Percentiles rank a stretch among this genome's conserved stretches.
Conservation (phyloP, 30 jellyfish, hydroid and myxozoan species). For the Nemopilema nomurai region DNA sequence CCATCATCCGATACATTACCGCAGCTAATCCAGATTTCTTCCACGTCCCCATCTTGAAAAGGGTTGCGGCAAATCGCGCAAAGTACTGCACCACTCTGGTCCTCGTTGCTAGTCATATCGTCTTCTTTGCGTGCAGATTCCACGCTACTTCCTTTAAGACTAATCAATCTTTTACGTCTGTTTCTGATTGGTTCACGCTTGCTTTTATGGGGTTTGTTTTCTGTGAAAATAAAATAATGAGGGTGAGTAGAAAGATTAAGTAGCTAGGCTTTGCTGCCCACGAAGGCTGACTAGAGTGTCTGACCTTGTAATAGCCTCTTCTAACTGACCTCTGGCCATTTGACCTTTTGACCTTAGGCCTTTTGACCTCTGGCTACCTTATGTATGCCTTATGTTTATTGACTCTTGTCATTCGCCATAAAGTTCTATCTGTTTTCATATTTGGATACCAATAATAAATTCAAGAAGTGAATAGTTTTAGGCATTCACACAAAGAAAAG, state of each 20-base stretch:
- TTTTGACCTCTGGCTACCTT: no score
- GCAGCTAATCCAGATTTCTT: slow-evolving; percentile 30
- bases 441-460: no score
- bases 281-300: neutral
- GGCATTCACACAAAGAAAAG: neutral
- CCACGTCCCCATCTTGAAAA: neutral
- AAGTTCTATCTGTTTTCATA: no score
- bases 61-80: slow-evolving; percentile 16
- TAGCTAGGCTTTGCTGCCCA: no score
- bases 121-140: neutral
- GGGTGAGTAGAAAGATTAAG: neutral
- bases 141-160: neutral
- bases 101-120: neutral
- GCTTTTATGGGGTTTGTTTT: neutral
- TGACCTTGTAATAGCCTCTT: no score
- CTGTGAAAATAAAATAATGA: neutral
- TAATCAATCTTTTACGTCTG: neutral
- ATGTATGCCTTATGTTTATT: no score
- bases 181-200: neutral
- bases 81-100: neutral
- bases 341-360: no score
- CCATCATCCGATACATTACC: slow-evolving; percentile 6
- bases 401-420: no score
- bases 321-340: no score
- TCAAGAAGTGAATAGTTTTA: no score